A percentile compares a stretch with the other conserved stretches of the same genome.
Evolutionary conservation across 2,113 vertebrate genomes (phyloP).

Genomic region (Phasianus colchicus): DNA sequence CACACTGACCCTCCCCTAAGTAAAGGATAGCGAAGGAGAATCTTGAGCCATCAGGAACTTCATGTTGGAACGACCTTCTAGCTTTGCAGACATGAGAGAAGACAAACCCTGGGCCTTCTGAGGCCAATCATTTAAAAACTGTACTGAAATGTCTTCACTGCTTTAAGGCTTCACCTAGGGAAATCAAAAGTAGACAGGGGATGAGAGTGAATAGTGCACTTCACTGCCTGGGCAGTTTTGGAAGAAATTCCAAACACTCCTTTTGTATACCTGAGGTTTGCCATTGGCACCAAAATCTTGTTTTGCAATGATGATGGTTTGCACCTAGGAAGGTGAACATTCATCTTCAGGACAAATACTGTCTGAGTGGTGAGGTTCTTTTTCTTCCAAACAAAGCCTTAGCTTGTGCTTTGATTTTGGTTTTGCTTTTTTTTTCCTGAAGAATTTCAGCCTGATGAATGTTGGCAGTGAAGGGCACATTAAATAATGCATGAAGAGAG

Average conservation of each 20-base stretch:
- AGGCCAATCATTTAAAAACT: background rate
- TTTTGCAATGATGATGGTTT: background rate
- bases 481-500: slow-evolving; percentile 61
- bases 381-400: slow-evolving; percentile 30
- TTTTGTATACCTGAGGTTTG: background rate
- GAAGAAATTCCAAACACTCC: background rate
- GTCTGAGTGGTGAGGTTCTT: slow-evolving; percentile 4
- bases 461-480: slow-evolving; percentile 6
- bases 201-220: background rate
- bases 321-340: background rate
- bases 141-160: background rate
- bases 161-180: background rate
- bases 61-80: background rate
- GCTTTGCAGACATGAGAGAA: background rate
- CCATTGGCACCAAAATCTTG: background rate
- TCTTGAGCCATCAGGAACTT: background rate
- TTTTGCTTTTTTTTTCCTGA: background rate
- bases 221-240: background rate
- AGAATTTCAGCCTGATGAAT: slow-evolving; percentile 32
- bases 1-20: background rate
- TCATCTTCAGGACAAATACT: background rate
- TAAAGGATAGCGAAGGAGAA: background rate
- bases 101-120: background rate
- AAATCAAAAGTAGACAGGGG: background rate
- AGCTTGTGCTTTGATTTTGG: background rate